Conservation (phyloP, 2,797 vertebrate genomes). For the Oreochromis mossambicus region DNA sequence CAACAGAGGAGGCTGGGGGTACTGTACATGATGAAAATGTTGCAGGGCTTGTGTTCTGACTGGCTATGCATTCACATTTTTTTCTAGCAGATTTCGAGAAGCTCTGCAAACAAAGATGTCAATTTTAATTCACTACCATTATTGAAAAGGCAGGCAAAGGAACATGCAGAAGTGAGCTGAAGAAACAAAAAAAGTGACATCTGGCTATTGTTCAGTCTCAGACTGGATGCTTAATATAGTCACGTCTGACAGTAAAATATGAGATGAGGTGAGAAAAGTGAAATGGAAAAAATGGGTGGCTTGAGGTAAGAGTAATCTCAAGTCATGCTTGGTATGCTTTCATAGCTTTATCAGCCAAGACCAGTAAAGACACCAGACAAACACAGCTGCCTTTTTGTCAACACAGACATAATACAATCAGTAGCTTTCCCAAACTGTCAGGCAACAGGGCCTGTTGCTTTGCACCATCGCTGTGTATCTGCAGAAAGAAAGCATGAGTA, state of each 20-base stretch:
- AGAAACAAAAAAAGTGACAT: slow-evolving; percentile 16
- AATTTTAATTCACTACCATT: not conserved
- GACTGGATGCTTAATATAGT: slow-evolving; percentile 35
- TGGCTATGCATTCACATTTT: not conserved
- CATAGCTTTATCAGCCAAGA: slow-evolving; percentile 37
- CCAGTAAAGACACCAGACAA: slow-evolving; percentile 17
- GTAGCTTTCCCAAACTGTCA: slow-evolving; percentile 15
- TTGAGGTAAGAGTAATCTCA: slow-evolving; percentile 40
- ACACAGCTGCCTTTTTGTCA: slow-evolving; percentile 22
- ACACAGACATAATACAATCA: slow-evolving; percentile 13
- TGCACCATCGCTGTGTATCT: slow-evolving; percentile 33
- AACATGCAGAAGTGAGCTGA: not conserved
- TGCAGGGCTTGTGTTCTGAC: not conserved
- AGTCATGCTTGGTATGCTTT: slow-evolving; percentile 37
- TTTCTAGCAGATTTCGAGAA: not conserved
- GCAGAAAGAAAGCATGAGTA: slow-evolving; percentile 8
- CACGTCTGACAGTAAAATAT: slow-evolving; percentile 14
- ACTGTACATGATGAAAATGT: not conserved
- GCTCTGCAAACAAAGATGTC: not conserved
- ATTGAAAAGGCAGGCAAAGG: not conserved
- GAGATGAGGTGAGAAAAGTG: not conserved
- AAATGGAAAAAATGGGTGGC: not conserved
- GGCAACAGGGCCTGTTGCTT: not conserved
- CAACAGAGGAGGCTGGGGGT: not conserved
- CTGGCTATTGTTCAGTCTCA: slow-evolving; percentile 39